phyloP scores from a whole-genome alignment of 2,113 vertebrate species.

The Suricata suricatta region DNA sequence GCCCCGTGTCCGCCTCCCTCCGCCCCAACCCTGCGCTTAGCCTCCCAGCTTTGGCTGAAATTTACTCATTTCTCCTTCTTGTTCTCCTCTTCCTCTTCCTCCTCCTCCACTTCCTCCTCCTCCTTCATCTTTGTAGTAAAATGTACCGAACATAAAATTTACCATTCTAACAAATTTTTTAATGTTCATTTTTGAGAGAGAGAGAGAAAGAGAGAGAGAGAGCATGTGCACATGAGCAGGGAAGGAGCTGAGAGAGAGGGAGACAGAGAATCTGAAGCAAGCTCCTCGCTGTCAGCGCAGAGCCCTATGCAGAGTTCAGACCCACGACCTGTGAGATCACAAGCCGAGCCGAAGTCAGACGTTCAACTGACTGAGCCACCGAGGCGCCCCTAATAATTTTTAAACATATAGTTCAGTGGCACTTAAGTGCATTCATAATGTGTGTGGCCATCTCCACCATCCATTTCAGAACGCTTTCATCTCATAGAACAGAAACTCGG shows the following conservation, averaged over 20 bases:
- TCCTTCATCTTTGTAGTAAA: not conserved
- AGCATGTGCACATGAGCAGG: too few species aligned
- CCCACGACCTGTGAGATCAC: too few species aligned
- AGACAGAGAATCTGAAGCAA: too few species aligned
- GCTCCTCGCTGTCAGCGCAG: too few species aligned
- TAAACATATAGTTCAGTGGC: not conserved
- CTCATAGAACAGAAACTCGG: not conserved
- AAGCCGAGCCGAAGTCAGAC: too few species aligned
- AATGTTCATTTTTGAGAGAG: not conserved
- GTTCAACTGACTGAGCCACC: too few species aligned
- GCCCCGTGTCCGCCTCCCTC: not conserved
- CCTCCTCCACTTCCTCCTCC: not conserved
- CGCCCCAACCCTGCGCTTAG: too few species aligned
- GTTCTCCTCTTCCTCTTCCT: not conserved
- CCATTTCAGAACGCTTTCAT: not conserved
- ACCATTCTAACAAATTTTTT: not conserved
- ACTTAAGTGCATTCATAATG: not conserved
- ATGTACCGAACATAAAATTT: not conserved
- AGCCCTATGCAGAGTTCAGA: too few species aligned
- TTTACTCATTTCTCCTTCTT: not conserved
- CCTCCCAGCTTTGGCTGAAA: not conserved
- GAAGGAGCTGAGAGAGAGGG: too few species aligned
- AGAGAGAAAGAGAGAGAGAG: too few species aligned
- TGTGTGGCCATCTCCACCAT: too few species aligned
- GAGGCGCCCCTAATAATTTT: not conserved